Percentiles rank a stretch among this genome's conserved stretches.
Conservation (phyloP, 2,113 vertebrate genomes). For the Malaclemys terrapin region DNA sequence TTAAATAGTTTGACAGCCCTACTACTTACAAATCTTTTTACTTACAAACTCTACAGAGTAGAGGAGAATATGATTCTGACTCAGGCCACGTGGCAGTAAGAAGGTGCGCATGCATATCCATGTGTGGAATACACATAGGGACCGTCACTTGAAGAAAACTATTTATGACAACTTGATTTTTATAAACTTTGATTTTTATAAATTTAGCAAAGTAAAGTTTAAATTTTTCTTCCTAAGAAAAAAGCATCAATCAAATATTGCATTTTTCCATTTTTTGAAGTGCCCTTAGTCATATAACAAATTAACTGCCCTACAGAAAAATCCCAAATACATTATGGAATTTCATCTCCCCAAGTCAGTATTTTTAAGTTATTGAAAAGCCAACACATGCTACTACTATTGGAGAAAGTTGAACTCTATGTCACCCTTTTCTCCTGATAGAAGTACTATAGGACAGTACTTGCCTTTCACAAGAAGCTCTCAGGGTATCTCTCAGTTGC, state of each 20-base stretch:
- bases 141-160: not conserved
- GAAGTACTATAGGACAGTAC: not conserved
- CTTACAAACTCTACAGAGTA: not conserved
- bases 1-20: too few relatives aligned
- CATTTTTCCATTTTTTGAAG: not conserved
- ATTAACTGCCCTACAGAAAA: not conserved
- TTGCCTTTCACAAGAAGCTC: not conserved
- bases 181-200: not conserved
- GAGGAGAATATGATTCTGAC: not conserved
- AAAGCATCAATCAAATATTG: not conserved
- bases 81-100: not conserved
- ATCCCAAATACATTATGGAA: fast-evolving
- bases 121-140: not conserved
- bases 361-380: not conserved
- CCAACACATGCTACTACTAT: not conserved
- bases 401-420: fast-evolving
- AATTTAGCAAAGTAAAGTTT: not conserved
- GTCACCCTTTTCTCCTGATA: not conserved
- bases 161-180: not conserved
- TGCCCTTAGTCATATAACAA: not conserved
- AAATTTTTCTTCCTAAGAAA: not conserved
- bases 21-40: not conserved
- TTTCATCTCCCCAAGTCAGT: not conserved
- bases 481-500: fast-evolving
- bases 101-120: not conserved